phyloP scores from a whole-genome alignment of 2,797 vertebrate genomes.

The Rhinatrema bivittatum region DNA sequence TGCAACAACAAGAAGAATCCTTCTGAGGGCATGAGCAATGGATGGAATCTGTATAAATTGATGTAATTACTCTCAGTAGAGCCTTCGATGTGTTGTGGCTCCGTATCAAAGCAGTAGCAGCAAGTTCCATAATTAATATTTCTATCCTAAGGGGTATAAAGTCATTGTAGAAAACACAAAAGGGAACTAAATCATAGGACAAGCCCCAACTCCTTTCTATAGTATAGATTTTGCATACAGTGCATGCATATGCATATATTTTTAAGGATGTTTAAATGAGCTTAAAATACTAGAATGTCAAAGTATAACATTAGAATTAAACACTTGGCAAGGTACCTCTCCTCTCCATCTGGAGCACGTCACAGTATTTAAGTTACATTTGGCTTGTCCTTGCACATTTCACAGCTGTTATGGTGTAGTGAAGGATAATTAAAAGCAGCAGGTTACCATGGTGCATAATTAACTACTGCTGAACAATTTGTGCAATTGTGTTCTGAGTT shows the following conservation, averaged over 20 bases:
- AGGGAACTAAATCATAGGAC: neutral
- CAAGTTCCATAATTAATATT: slow-evolving; percentile 23
- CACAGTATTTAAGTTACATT: slow-evolving; percentile 49
- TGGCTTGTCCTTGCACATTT: slow-evolving; percentile 39
- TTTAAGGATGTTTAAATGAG: neutral
- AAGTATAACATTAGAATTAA: slow-evolving; percentile 33
- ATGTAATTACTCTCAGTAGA: neutral
- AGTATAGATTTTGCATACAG: neutral
- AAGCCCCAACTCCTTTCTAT: no score
- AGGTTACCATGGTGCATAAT: slow-evolving; percentile 50
- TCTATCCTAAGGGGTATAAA: neutral
- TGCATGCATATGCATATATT: neutral
- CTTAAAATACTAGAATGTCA: slow-evolving; percentile 12
- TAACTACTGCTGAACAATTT: slow-evolving; percentile 44
- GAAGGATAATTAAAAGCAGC: slow-evolving; percentile 49
- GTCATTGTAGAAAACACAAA: no score
- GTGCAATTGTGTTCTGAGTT: slow-evolving; percentile 34
- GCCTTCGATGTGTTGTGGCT: neutral
- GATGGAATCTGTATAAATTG: neutral
- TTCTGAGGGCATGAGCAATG: neutral
- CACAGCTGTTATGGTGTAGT: slow-evolving; percentile 35
- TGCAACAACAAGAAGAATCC: neutral
- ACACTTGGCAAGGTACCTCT: slow-evolving; percentile 44
- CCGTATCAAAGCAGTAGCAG: slow-evolving; percentile 24
- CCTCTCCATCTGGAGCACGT: slow-evolving; percentile 39